Percentiles rank a stretch among this genome's conserved stretches.
These are phyloP conservation scores for Drosophila parvula DNA, from an alignment of 1,140 invertebrate genomes.

Conservation along the genomic window DNA sequence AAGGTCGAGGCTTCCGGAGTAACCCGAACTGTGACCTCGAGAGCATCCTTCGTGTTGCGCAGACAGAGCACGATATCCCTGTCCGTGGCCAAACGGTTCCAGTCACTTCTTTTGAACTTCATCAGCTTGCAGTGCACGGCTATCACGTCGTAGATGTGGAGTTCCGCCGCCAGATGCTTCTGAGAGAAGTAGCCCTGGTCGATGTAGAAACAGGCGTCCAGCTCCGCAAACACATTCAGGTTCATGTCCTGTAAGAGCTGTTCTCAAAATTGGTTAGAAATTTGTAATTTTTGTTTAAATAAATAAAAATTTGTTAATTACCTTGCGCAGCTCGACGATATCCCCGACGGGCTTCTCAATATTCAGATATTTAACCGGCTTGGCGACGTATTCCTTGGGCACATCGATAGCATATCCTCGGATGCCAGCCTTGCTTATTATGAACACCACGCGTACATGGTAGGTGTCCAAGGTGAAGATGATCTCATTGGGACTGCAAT, in stretches of 20 bases:
- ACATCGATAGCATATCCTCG: conserved; percentile 66
- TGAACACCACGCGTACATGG: conserved; percentile 55
- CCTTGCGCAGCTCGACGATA: conserved; percentile 63
- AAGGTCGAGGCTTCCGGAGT: conserved; percentile 69
- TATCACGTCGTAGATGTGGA: conserved; percentile 67
- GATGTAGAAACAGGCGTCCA: conserved; percentile 72
- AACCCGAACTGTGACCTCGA: conserved; percentile 49
- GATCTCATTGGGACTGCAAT: conserved; percentile 59
- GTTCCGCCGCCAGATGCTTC: conserved; percentile 70
- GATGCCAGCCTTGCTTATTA: conserved; percentile 54
- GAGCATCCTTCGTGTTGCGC: conserved; percentile 37
- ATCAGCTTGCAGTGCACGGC: conserved; percentile 63
- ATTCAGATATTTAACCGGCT: conserved; percentile 53
- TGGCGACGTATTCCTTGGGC: conserved; percentile 41
- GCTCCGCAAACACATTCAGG: conserved; percentile 73
- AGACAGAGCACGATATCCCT: conserved; percentile 64
- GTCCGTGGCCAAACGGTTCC: conserved; percentile 73
- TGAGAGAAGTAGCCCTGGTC: conserved; percentile 75
- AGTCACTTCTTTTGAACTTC: conserved; percentile 56
- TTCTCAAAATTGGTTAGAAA: not conserved
- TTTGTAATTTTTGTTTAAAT: too few relatives aligned
- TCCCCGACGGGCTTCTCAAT: conserved; percentile 65
- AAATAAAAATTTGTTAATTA: conserved; percentile 4
- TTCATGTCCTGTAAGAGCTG: conserved; percentile 66
- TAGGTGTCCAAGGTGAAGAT: conserved; percentile 72